Evolutionary conservation across 2,888 invertebrate genomes (phyloP), one percentile per base, ranked within the genome.

Genomic region (Nemoura dubitans): DNA sequence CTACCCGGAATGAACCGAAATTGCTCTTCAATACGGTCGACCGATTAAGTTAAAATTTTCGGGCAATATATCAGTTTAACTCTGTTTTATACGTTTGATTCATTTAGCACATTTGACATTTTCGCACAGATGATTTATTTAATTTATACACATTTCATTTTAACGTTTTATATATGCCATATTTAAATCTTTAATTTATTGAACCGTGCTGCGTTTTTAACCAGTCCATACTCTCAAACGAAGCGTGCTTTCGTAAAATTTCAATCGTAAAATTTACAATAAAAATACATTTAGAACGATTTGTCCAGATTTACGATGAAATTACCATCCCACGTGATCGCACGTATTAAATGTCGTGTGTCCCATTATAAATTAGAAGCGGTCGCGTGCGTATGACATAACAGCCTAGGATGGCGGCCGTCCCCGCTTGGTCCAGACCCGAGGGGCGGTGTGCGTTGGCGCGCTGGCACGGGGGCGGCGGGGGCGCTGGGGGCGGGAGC

Each of bases 221-320:
- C 21, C 59, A 36, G 14, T 59, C 14, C 59, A n/a, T n/a, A 21
- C 59, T 59, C 59, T 59, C 16, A 59, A 59, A 7, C 59, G 59
- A 59, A 59, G 6, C 59, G 59, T 59, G 59, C 59, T 21, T 59
- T 59, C 59, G 16, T 59, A 59, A 59, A 59, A 59, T 59, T 36
- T 59, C 59, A 59, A 59, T 59, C 59, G 59, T 59, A 59, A 59
- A 59, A 59, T 59, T 59, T 59, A 59, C 59, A 59, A 59, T 59
- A 59, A 59, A 59, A 59, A 16, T 59, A 59, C 59, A 59, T 59
- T 59, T 59, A 59, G 59, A 36, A 21, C 59, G 59, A 59, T 59
- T 59, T 59, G 59, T 59, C 59, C 10, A 59, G 59, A 59, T 59
- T 59, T 59, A 59, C 59, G 59, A 59, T 59, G 59, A 21, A 59